Evolutionary conservation across 2,113 vertebrate species (phyloP).

Genomic region (Callorhinus ursinus): DNA sequence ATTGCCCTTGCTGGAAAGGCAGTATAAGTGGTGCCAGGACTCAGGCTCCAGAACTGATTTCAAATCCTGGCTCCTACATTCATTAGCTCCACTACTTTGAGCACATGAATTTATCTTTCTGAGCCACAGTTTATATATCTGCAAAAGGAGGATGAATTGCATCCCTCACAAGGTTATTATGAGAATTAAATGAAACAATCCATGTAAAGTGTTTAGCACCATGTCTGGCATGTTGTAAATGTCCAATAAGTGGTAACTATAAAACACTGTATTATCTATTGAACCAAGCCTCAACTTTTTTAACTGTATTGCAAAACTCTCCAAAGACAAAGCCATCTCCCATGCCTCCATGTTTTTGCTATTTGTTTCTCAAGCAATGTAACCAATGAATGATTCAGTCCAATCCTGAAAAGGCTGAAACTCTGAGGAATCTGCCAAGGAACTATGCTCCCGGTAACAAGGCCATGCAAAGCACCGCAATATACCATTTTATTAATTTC

Average conservation of each 20-base stretch:
- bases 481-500: not conserved
- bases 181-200: not conserved
- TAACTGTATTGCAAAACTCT: not conserved
- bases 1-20: not conserved
- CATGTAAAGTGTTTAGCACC: not conserved
- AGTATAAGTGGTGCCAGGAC: not conserved
- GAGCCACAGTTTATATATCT: not conserved
- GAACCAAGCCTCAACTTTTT: not conserved
- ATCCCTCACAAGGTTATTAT: not conserved
- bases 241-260: not conserved
- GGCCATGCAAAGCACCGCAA: not conserved
- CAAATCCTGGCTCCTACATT: not conserved
- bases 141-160: not conserved
- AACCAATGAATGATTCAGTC: not conserved
- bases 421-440: not conserved
- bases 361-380: conserved; percentile 5
- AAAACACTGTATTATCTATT: not conserved
- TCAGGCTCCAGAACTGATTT: not conserved
- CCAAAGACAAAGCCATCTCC: not conserved
- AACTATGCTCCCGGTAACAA: not conserved
- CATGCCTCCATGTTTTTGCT: not conserved
- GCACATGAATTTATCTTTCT: not conserved
- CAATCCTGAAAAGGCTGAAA: not conserved
- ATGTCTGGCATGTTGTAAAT: not conserved
- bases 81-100: not conserved